phyloP scores from a whole-genome alignment of 2,888 invertebrate genomes.

The Dione juno region DNA sequence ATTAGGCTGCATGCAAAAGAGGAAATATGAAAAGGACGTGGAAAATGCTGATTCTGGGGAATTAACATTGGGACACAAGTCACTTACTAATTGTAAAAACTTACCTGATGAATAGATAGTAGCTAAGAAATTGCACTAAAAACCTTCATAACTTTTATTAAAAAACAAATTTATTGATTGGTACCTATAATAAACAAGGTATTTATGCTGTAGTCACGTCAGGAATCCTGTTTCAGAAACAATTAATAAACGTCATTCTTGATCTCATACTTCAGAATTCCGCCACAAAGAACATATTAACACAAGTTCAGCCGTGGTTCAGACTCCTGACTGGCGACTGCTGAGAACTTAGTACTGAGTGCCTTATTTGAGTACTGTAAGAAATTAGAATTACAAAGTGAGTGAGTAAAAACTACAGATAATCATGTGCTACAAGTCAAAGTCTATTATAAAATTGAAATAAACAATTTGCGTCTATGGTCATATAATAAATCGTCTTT shows the following conservation, averaged over 20 bases:
- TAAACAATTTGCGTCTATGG: neutral
- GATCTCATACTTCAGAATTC: neutral
- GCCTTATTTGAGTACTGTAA: too few species aligned
- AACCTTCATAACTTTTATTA: neutral
- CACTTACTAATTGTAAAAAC: slow-evolving; percentile 1
- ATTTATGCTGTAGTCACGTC: too few species aligned
- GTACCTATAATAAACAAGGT: neutral
- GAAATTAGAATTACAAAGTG: too few species aligned
- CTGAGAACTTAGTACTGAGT: too few species aligned
- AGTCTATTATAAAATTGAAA: neutral
- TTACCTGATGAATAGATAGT: slow-evolving; percentile 22
- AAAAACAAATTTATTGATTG: neutral
- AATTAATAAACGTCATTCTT: slow-evolving; percentile 6
- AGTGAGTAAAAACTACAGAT: neutral
- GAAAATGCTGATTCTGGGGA: slow-evolving; percentile 48
- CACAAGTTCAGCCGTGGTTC: too few species aligned
- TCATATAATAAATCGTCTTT: neutral
- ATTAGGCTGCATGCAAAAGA: slow-evolving; percentile 81
- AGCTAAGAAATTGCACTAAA: neutral
- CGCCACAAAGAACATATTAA: too few species aligned
- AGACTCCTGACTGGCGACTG: too few species aligned
- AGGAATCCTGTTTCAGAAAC: neutral
- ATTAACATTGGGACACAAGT: slow-evolving; percentile 17
- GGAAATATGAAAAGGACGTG: slow-evolving; percentile 67
- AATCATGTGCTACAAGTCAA: neutral